Base-by-base conservation (phyloP, 2,113 vertebrate species). In the Oncorhynchus gorbuscha region DNA sequence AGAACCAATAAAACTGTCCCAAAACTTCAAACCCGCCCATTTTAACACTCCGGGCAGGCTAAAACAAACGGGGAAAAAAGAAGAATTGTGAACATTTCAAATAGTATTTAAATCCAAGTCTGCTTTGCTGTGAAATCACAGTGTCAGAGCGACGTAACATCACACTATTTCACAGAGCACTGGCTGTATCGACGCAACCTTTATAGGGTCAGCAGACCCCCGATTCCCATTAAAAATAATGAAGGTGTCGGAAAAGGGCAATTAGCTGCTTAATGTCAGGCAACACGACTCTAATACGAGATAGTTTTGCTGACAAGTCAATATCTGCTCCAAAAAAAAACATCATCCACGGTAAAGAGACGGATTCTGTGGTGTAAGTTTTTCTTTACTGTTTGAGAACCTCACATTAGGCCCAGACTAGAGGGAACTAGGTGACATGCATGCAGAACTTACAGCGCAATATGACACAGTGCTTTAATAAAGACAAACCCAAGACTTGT, bases 241-340 rank as follows among this genome's bases (percentile, higher is more conserved):
- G 87, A 85, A 91, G 83, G 86, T 89, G 85, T 91, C 87, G 78
- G 89, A 86, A 85, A 90, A 89, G 90, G 90, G 86, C 90, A 90
- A 93, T 93, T 93, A 93, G 88, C 85, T 90, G 82, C 90, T 76
- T 89, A 91, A 93, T 92, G 88, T 89, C 81, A 80, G 85, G 83
- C 84, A 91, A 87, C 78, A 83, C 81, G 90, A 84, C 87, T 90
- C 83, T 82, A 84, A 89, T 83, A 75, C 75, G 71, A 79, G 86
- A 80, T 74, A 73, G 73, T 84, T 87, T 82, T 84, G 88, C 89
- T 92, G 88, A 90, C 87, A 79, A 83, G 87, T 88, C 87, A 86
- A 86, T 87, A 83, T 78, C 73, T 71, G 55, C 72, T 69, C 68
- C 59, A 79, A 77, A 81, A 74, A 74, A 74, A 64, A 35, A 3